Evolutionary conservation across 1,140 invertebrate species (phyloP).

Genomic region (Trichogramma pretiosum): DNA sequence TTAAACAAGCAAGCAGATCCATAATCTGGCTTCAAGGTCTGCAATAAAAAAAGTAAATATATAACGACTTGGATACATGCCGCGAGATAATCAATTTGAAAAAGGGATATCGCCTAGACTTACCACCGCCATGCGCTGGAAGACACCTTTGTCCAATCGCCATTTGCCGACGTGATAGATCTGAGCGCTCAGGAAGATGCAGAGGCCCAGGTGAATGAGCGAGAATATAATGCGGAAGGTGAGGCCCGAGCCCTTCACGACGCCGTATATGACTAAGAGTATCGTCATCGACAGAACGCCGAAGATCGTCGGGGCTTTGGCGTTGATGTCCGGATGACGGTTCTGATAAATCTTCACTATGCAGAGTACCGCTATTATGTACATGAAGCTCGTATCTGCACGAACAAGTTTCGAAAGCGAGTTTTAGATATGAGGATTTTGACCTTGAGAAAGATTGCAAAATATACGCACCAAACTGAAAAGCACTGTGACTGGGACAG

Average conservation of each 20-base stretch:
- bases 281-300: slow-evolving; percentile 70
- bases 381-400: slow-evolving; percentile 88
- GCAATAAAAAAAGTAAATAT: slow-evolving; percentile 14
- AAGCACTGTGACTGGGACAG: slow-evolving; percentile 81
- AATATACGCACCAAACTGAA: slow-evolving; percentile 72
- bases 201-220: slow-evolving; percentile 58
- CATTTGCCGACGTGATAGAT: slow-evolving; percentile 81
- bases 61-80: not conserved
- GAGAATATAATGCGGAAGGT: slow-evolving; percentile 74
- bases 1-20: slow-evolving; percentile 30
- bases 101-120: too few species aligned
- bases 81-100: too few species aligned
- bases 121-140: slow-evolving; percentile 33
- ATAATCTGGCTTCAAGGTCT: slow-evolving; percentile 34
- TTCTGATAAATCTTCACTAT: slow-evolving; percentile 89
- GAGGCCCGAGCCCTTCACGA: slow-evolving; percentile 60
- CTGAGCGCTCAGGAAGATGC: slow-evolving; percentile 66
- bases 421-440: slow-evolving; percentile 5
- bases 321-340: slow-evolving; percentile 84
- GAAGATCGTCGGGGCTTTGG: slow-evolving; percentile 73
- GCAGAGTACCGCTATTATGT: slow-evolving; percentile 75
- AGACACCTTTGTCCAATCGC: slow-evolving; percentile 52
- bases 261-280: slow-evolving; percentile 72
- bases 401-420: slow-evolving; percentile 20
- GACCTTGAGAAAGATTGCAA: not conserved